Evolutionary conservation across 2,888 invertebrate genomes (phyloP).

Genomic region (Nomada ruficornis): DNA sequence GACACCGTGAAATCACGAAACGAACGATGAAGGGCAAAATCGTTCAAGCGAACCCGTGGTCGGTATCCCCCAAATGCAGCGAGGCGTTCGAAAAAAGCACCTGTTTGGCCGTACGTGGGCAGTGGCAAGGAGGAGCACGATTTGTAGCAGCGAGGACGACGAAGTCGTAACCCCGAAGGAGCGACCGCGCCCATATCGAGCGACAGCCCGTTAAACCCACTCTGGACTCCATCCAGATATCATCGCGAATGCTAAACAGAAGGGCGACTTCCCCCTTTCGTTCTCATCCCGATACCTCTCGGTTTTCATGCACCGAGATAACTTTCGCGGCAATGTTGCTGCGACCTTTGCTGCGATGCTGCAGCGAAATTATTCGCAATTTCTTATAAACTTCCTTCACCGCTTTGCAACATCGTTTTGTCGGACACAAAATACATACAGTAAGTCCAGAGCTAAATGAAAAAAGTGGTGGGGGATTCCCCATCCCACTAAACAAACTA

Average conservation of each 20-base stretch:
- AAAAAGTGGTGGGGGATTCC: no score
- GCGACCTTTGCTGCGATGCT: conserved; percentile 16
- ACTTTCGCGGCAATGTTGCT: conserved; percentile 29
- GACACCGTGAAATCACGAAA: no score
- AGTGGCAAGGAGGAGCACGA: conserved; percentile 55
- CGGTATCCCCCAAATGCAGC: not conserved
- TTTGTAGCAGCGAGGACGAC: conserved; percentile 63
- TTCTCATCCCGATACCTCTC: conserved; percentile 50
- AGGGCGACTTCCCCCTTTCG: conserved; percentile 67
- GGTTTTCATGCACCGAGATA: conserved; percentile 46
- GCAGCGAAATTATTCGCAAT: conserved; percentile 9
- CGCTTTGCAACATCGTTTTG: not conserved
- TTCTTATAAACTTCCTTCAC: not conserved
- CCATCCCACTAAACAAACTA: no score
- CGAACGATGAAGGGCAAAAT: not conserved
- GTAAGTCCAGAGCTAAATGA: no score
- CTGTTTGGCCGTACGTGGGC: conserved; percentile 48
- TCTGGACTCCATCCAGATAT: conserved; percentile 79
- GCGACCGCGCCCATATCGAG: conserved; percentile 79
- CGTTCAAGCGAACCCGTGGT: not conserved
- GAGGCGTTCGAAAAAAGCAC: conserved; percentile 48
- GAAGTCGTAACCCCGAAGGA: conserved; percentile 70
- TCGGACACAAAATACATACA: no score
- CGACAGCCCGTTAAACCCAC: conserved; percentile 80
- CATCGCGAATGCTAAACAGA: conserved; percentile 82